Conservation (phyloP, 2,797 vertebrate genomes). For the Etheostoma perlongum region DNA sequence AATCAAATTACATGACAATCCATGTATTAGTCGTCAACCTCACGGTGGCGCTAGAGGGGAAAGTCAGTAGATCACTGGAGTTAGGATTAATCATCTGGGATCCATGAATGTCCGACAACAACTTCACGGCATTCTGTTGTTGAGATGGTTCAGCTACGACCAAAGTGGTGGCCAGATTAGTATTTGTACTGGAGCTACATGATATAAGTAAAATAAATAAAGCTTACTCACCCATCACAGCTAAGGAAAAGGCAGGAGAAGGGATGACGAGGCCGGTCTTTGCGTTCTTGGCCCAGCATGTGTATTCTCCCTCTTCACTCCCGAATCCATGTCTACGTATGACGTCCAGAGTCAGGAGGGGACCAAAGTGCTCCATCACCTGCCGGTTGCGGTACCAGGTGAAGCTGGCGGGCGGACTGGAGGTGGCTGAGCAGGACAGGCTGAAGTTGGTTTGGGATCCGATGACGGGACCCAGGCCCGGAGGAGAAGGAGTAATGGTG, state of each 20-base stretch:
- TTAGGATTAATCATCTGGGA: no score
- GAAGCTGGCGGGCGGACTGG: conserved; percentile 66
- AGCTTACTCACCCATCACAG: conserved; percentile 73
- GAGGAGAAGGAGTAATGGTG: conserved; percentile 1
- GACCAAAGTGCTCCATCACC: accelerated
- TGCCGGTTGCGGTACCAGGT: conserved; percentile 52
- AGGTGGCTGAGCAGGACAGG: conserved; percentile 61
- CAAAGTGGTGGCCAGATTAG: no score
- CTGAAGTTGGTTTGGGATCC: conserved; percentile 53
- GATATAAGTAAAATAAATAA: no score
- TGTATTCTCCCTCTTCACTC: conserved; percentile 22
- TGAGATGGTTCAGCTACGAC: no score
- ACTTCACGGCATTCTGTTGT: no score
- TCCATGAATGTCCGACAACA: no score
- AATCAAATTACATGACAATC: no score
- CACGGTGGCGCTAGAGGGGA: no score
- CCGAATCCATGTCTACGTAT: neutral
- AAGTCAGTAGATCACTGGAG: no score
- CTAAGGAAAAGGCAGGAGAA: conserved; percentile 24
- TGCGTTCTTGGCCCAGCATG: conserved; percentile 67
- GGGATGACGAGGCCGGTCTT: conserved; percentile 36
- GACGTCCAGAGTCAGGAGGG: conserved; percentile 7
- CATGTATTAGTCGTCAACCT: no score
- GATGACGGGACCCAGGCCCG: accelerated
- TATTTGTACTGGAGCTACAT: no score